Base-by-base conservation (phyloP, 2,113 vertebrate species). In the Pao palembangensis region DNA sequence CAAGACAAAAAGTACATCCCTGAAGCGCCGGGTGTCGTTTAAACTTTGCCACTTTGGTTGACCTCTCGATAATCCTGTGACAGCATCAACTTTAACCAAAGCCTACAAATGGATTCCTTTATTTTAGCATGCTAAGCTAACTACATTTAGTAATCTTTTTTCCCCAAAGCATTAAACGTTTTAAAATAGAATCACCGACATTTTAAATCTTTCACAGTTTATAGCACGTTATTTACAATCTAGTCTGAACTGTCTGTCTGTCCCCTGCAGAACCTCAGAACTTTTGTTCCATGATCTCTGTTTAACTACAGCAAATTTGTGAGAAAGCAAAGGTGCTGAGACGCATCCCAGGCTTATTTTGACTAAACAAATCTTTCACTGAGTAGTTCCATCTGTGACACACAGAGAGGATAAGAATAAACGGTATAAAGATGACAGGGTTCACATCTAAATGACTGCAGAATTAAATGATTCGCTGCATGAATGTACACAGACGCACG, bases 401-500 rank as follows among this genome's bases (percentile, higher is more conserved):
- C 19, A 48, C 41, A 25, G 46, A 59, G 34, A 16, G 50, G 48
- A 76, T 61, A 64, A 61, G 51, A 64, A 57, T 48, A 65, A 7
- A 61, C 25, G 50, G 20, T 8, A 31, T 38, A 4, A 25, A 14
- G 38, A 58, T 67, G 54, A 75, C 51, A 43, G 58, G 53, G 38
- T 68, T 12, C 70, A 69, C 52, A 55, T 48, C 51, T 59, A 58
- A 58, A 59, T 65, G 56, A 23, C 44, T 53, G 44, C 44, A 47
- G 44, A 7, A 16, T 47, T 16, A 46, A 51, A 18, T 56, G 10
- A 47, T 38, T 60, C n/a, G 5, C 16, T 53, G 50, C 55, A 20
- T 20, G 46, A 50, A 13, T 15, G 10, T 12, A 31, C 34, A 50
- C 20, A 16, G 19, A 51, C 19, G 64, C 16, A 64, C 34, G 31